Evolutionary conservation across 2,888 invertebrate genomes (phyloP), one percentile per base, ranked within the genome.

Genomic region (Antheraea assamensis): DNA sequence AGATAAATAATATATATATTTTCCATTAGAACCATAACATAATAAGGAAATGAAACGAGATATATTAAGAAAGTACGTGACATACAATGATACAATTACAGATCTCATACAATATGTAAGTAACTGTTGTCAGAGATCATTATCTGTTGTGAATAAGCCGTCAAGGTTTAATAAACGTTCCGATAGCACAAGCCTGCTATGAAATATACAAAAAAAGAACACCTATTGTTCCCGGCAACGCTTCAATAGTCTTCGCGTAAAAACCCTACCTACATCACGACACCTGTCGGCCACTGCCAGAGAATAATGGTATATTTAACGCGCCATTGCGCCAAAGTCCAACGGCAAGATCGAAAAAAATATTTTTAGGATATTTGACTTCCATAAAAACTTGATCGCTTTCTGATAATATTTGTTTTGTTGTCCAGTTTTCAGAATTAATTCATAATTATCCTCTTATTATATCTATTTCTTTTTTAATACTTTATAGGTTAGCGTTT

Each of bases 221-320:
- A 77, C 75, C 78, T 58, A 81, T 84, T 83, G 78, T 82, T 71
- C 71, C 17, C 27, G 35, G 79, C 76, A 77, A 80, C 83, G 85
- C 81, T 75, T 82, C 81, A 85, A 83, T 79, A 82, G 80, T 72
- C 74, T 78, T 73, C 73, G 78, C 71, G 79, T 75, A 85, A 86
- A 88, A 85, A 87, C 76, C 75, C 73, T 76, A 86, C 85, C 87
- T 86, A 85, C 79, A 82, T 90, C 90, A 88, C 80, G 78, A 81
- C 88, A 88, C 88, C 90, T 90, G 89, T 83, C 85, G 74, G 70
- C 75, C 76, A 75, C 82, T 83, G 84, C 83, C 82, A 79, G 78
- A 80, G 80, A 79, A 81, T 86, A 85, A 88, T 87, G 82, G 82
- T 81, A 82, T 83, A 81, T 85, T 87, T 85, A 81, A 82, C 83